phyloP scores from a whole-genome alignment of 1,140 invertebrate genomes.

The Lordiphosa mommai region DNA sequence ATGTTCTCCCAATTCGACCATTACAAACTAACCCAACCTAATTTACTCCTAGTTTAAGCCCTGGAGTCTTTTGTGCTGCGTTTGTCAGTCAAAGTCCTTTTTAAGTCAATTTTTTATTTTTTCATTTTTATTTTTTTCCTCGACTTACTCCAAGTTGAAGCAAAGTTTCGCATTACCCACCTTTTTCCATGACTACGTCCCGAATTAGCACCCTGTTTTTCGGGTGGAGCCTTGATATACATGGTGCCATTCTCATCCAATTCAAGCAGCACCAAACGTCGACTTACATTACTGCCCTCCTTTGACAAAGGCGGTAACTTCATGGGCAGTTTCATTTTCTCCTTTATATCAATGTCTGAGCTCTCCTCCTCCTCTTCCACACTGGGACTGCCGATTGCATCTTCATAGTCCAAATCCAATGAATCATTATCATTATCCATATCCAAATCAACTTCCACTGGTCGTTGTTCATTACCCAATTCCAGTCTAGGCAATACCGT shows the following conservation, averaged over 20 bases:
- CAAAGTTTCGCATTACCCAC: too few species aligned
- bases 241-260: slow-evolving; percentile 34
- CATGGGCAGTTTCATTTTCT: background rate
- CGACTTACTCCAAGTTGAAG: too few species aligned
- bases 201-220: background rate
- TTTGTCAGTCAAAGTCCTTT: too few species aligned
- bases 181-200: background rate
- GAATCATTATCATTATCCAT: slow-evolving; percentile 8
- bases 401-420: background rate
- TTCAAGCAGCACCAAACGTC: slow-evolving; percentile 33
- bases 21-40: too few species aligned
- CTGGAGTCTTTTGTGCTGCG: too few species aligned
- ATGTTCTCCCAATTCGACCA: too few species aligned
- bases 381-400: background rate
- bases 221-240: slow-evolving; percentile 40
- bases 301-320: slow-evolving; percentile 10
- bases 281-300: slow-evolving; percentile 18
- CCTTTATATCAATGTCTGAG: background rate
- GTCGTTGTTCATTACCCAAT: background rate
- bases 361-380: background rate
- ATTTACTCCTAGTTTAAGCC: too few species aligned
- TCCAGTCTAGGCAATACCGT: slow-evolving; percentile 21
- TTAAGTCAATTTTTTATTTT: too few species aligned
- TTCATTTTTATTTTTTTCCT: too few species aligned
- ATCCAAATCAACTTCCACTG: slow-evolving; percentile 12